Percentiles rank a stretch among this genome's conserved stretches.
Conservation (phyloP, 2,888 invertebrate species). For the Boloria selene region DNA sequence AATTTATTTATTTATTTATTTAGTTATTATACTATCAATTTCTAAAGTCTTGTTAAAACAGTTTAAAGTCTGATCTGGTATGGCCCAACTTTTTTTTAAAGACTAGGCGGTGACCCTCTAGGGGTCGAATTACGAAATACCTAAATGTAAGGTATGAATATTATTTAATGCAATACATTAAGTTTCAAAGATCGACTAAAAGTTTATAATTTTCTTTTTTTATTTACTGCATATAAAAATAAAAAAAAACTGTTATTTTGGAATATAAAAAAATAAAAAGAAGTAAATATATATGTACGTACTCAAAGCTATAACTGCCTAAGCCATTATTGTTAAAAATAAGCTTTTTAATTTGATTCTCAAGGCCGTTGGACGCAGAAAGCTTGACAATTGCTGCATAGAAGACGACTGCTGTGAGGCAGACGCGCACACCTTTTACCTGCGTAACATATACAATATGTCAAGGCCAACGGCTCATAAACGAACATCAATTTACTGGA, state of each 20-base stretch:
- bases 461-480: conserved; percentile 57
- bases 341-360: conserved; percentile 59
- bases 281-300: conserved; percentile 49
- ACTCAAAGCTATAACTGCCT: conserved; percentile 75
- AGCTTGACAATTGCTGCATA: conserved; percentile 49
- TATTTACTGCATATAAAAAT: background rate
- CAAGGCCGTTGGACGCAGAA: conserved; percentile 49
- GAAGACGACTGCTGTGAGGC: conserved; percentile 45
- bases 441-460: conserved; percentile 61
- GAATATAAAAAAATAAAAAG: background rate
- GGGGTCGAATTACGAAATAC: too few species aligned
- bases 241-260: background rate
- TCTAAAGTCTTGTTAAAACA: too few species aligned
- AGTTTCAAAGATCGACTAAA: too few species aligned
- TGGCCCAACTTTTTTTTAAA: too few species aligned
- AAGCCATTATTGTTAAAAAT: conserved; percentile 69
- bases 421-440: conserved; percentile 55
- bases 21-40: too few species aligned
- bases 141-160: too few species aligned
- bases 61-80: too few species aligned
- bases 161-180: too few species aligned
- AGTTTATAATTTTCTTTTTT: too few species aligned
- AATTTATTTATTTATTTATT: too few species aligned
- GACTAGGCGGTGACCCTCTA: too few species aligned
- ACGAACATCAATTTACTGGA: conserved; percentile 40